A percentile compares a stretch with the other conserved stretches of the same genome.
These are phyloP conservation scores for Melopsittacus undulatus DNA, from an alignment of 2,797 vertebrate genomes.

Conservation along the genomic window DNA sequence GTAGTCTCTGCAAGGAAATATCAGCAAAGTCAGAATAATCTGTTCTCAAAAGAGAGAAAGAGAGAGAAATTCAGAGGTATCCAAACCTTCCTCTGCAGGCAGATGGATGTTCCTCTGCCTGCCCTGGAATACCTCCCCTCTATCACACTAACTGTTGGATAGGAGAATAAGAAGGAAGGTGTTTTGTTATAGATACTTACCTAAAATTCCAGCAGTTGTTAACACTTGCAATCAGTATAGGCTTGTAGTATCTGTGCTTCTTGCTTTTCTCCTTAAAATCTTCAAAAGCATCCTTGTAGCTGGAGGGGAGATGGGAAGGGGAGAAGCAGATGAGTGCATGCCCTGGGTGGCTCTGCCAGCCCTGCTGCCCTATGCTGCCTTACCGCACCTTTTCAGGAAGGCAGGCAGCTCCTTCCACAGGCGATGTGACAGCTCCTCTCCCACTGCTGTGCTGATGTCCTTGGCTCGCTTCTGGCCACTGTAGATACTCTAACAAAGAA, in stretches of 20 bases:
- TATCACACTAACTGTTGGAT: rapidly evolving
- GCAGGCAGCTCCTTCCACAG: constrained; percentile 54
- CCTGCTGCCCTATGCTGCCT: rapidly evolving
- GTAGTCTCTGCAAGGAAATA: constrained; percentile 74
- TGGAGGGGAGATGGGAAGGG: constrained; percentile 49
- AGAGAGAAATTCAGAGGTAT: not conserved
- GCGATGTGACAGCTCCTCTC: constrained; percentile 1
- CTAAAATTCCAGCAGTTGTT: constrained; percentile 85
- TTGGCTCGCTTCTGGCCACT: constrained; percentile 58
- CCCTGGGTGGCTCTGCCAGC: not conserved
- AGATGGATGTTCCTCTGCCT: not conserved
- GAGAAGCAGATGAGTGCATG: not conserved
- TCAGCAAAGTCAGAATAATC: not conserved
- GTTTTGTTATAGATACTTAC: constrained; percentile 66
- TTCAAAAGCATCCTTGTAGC: constrained; percentile 81
- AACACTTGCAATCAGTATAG: constrained; percentile 83
- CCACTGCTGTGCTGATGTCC: constrained; percentile 46
- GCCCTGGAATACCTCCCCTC: not conserved
- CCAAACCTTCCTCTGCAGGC: not conserved
- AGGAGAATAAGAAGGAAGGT: not conserved
- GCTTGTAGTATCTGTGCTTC: constrained; percentile 64
- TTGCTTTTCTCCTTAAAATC: constrained; percentile 79
- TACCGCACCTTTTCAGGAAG: constrained; percentile 72
- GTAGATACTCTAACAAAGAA: constrained; percentile 64
- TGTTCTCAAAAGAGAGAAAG: not conserved